Evolutionary conservation across 2,888 invertebrate species (phyloP).

Genomic region (Hybos culiciformis): DNA sequence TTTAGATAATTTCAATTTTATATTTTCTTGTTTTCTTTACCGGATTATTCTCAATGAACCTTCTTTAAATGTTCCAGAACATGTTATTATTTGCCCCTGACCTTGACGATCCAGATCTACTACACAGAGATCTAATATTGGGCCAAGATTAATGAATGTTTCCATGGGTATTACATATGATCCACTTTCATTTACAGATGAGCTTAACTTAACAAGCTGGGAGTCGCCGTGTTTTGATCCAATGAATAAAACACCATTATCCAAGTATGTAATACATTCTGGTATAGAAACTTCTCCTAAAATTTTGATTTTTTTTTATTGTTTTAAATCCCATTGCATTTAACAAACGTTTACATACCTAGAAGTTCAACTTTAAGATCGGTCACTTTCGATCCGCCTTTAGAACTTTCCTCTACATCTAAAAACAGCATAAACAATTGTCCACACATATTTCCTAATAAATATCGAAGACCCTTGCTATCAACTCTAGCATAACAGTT

Average conservation of each 20-base stretch:
- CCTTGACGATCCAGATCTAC: constrained; percentile 94
- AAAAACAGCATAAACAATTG: constrained; percentile 90
- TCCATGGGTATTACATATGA: constrained; percentile 92
- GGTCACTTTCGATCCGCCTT: constrained; percentile 64
- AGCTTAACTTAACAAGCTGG: constrained; percentile 79
- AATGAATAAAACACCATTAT: constrained; percentile 94
- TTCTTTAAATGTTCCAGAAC: constrained; percentile 94
- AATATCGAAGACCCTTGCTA: constrained; percentile 73
- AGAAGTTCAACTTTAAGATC: constrained; percentile 87
- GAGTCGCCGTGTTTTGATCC: constrained; percentile 96
- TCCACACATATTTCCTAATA: constrained; percentile 90
- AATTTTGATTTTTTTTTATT: neutral
- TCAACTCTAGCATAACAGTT: constrained; percentile 92
- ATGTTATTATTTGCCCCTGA: constrained; percentile 95
- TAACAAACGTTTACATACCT: constrained; percentile 37
- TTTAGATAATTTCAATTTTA: neutral
- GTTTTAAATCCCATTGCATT: neutral
- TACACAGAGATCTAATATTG: constrained; percentile 95
- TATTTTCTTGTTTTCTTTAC: constrained; percentile 11
- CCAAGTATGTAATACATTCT: constrained; percentile 93
- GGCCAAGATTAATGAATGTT: constrained; percentile 91
- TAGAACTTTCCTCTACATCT: constrained; percentile 66
- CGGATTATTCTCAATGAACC: constrained; percentile 88
- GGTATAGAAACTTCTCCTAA: constrained; percentile 81
- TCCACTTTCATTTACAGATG: constrained; percentile 67